These are phyloP conservation scores for Drosophila lini DNA, from an alignment of 1,140 invertebrate genomes.

Conservation along the genomic window DNA sequence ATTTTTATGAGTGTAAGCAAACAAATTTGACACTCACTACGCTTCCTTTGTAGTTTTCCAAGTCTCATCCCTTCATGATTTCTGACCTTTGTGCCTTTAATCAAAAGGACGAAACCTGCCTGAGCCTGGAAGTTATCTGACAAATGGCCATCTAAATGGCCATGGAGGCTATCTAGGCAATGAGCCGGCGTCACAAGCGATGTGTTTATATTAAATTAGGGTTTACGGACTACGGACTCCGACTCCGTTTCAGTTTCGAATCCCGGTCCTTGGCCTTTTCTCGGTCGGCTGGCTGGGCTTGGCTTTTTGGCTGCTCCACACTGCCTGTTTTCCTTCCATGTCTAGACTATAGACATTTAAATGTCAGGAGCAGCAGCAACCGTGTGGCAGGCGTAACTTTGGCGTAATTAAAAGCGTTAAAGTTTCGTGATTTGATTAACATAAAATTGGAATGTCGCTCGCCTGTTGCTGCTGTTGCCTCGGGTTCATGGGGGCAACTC, in stretches of 20 bases:
- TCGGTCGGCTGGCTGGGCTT: slow-evolving; percentile 34
- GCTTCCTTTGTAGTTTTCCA: slow-evolving; percentile 21
- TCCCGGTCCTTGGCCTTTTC: slow-evolving; percentile 55
- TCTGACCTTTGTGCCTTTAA: slow-evolving; percentile 37
- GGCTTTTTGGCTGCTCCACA: slow-evolving; percentile 18
- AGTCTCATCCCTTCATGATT: slow-evolving; percentile 3
- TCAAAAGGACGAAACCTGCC: slow-evolving; percentile 66
- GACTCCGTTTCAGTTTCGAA: slow-evolving; percentile 21
- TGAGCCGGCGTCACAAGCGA: slow-evolving; percentile 53
- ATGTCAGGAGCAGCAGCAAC: slow-evolving; percentile 39
- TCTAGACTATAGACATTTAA: slow-evolving; percentile 67
- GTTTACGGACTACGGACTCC: slow-evolving; percentile 34
- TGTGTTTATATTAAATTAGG: slow-evolving; percentile 80
- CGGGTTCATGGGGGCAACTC: slow-evolving; percentile 25
- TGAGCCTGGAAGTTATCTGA: slow-evolving; percentile 57
- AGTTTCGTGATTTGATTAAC: slow-evolving; percentile 66
- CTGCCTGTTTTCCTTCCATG: slow-evolving; percentile 30
- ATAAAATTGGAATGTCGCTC: slow-evolving; percentile 62
- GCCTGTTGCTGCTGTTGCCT: slow-evolving; percentile 16
- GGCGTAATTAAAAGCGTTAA: slow-evolving; percentile 72
- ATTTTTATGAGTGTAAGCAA: neutral
- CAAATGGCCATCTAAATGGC: slow-evolving; percentile 72
- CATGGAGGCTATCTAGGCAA: slow-evolving; percentile 30
- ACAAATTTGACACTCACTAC: slow-evolving; percentile 45
- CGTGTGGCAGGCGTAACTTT: slow-evolving; percentile 27